Conservation (phyloP, 2,888 invertebrate genomes). For the Lithophane socia region DNA sequence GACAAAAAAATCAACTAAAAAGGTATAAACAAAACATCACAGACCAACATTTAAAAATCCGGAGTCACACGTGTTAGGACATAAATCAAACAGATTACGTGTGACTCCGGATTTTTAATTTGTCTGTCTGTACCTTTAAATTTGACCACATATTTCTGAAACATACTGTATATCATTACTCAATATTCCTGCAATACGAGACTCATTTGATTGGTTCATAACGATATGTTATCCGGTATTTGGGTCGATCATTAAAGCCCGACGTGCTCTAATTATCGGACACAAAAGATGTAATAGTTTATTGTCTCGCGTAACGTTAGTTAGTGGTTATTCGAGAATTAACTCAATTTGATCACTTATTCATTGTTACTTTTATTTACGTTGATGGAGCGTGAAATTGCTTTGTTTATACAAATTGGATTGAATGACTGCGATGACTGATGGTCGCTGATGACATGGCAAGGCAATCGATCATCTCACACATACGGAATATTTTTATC, state of each 20-base stretch:
- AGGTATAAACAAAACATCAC: too few species aligned
- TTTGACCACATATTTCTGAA: too few species aligned
- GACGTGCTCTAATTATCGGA: conserved; percentile 76
- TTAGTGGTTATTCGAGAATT: conserved; percentile 47
- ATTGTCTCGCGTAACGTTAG: conserved; percentile 66
- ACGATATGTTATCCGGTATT: conserved; percentile 74
- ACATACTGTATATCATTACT: not conserved
- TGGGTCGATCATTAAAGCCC: conserved; percentile 72
- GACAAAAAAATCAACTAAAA: too few species aligned
- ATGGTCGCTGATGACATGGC: conserved; percentile 29
- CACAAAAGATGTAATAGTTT: conserved; percentile 77
- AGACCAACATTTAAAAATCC: too few species aligned
- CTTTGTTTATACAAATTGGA: conserved; percentile 36
- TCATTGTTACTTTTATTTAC: conserved; percentile 38
- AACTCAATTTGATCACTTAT: conserved; percentile 58
- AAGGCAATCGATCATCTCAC: conserved; percentile 32
- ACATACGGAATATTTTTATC: not conserved
- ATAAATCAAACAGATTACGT: too few species aligned
- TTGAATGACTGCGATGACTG: conserved; percentile 32
- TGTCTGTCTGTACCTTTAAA: too few species aligned
- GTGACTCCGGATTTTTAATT: too few species aligned
- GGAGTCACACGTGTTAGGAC: too few species aligned
- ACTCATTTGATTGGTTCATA: conserved; percentile 67
- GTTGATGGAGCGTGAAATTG: conserved; percentile 58
- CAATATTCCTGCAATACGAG: not conserved